These are phyloP conservation scores for Hydrocynus forskahlii DNA, from an alignment of 2,797 vertebrate species.

Conservation along the genomic window DNA sequence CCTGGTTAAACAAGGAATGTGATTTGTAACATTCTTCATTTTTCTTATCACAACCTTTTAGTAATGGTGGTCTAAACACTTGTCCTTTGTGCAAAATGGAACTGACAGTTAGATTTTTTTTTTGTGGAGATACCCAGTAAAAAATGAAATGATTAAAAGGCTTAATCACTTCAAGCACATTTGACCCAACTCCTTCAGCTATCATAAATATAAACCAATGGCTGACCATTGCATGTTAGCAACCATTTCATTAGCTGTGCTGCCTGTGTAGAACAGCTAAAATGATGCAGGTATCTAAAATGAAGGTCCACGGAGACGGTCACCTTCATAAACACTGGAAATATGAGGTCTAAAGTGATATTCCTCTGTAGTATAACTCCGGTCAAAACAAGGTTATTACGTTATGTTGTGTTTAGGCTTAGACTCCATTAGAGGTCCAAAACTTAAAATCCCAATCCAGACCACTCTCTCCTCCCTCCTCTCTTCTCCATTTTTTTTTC, in stretches of 20 bases:
- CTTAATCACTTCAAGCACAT: not conserved
- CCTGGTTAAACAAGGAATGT: no score
- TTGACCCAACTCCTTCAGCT: constrained; percentile 5
- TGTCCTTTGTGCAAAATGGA: not conserved
- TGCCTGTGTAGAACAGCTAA: not conserved
- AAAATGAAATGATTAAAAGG: not conserved
- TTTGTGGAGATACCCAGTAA: not conserved
- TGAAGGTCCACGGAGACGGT: no score
- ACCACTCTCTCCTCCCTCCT: constrained; percentile 52
- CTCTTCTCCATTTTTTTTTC: constrained; percentile 55
- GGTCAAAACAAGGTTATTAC: not conserved
- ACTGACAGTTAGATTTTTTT: not conserved
- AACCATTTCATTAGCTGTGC: constrained; percentile 9
- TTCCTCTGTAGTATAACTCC: constrained; percentile 44
- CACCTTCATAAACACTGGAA: not conserved
- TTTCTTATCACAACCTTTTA: not conserved
- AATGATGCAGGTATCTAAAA: not conserved
- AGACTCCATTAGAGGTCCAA: constrained; percentile 87
- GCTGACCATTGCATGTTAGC: constrained; percentile 33
- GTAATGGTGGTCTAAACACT: not conserved
- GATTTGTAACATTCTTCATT: no score
- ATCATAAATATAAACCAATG: not conserved
- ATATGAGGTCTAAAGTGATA: not conserved
- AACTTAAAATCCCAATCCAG: constrained; percentile 62
- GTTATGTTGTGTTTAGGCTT: constrained; percentile 58